Conservation (phyloP, 2,888 invertebrate species). For the Agonum fuliginosum region DNA sequence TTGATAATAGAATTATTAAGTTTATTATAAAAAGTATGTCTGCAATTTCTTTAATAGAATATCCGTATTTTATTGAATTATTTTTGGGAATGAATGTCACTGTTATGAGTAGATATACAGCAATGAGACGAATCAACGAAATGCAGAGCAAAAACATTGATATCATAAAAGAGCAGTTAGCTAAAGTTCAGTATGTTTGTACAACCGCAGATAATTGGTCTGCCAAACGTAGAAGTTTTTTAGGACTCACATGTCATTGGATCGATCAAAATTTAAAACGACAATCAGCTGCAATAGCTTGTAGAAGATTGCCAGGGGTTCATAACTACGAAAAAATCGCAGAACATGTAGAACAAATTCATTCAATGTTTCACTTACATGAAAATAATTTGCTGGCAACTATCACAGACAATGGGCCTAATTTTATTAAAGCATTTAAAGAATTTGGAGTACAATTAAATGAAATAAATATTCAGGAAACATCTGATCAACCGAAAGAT, state of each 20-base stretch:
- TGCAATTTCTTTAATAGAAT: too few relatives aligned
- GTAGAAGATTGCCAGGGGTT: constrained; percentile 63
- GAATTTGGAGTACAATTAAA: too few relatives aligned
- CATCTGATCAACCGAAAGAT: too few relatives aligned
- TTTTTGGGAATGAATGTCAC: background rate
- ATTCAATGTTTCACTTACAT: constrained; percentile 50
- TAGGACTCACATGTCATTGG: constrained; percentile 65
- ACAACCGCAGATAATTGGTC: constrained; percentile 64
- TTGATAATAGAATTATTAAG: constrained; percentile 1
- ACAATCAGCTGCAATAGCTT: constrained; percentile 63
- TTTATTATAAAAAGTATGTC: constrained; percentile 4
- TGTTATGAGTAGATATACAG: background rate
- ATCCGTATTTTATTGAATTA: too few relatives aligned
- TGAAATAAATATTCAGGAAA: too few relatives aligned
- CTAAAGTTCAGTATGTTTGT: constrained; percentile 61
- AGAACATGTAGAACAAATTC: constrained; percentile 62
- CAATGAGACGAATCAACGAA: background rate
- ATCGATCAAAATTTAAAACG: constrained; percentile 62
- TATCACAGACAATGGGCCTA: constrained; percentile 61
- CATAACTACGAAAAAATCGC: constrained; percentile 63
- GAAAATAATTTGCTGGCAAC: constrained; percentile 60
- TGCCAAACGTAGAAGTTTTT: constrained; percentile 62
- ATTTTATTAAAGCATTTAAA: constrained; percentile 63
- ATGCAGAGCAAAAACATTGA: background rate
- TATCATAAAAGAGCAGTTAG: background rate